Evolutionary conservation across 2,797 vertebrate genomes (phyloP).

Genomic region (Anas flavirostris): DNA sequence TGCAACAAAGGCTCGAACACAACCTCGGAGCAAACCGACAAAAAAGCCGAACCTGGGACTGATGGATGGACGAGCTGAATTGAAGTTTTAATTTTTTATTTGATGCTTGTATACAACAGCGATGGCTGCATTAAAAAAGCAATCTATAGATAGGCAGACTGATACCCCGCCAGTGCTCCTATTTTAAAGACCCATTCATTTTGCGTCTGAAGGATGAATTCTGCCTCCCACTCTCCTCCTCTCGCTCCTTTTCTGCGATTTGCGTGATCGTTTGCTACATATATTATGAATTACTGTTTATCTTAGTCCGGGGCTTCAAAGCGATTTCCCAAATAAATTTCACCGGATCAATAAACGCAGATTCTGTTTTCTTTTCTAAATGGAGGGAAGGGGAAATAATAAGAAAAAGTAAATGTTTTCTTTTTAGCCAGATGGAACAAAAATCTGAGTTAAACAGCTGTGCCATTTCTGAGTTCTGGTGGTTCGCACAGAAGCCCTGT

Average conservation of each 20-base stretch:
- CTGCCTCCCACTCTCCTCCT: constrained; percentile 7
- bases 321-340: constrained; percentile 54
- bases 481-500: constrained; percentile 4
- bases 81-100: neutral
- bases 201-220: constrained; percentile 4
- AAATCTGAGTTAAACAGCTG: constrained; percentile 8
- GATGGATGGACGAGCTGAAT: neutral
- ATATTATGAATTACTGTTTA: constrained; percentile 39
- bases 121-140: neutral
- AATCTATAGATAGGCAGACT: neutral
- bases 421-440: constrained; percentile 17
- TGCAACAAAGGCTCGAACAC: neutral
- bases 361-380: constrained; percentile 49
- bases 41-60: neutral
- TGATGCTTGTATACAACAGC: neutral
- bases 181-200: constrained; percentile 25
- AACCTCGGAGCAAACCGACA: neutral
- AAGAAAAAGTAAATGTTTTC: constrained; percentile 22
- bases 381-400: constrained; percentile 20
- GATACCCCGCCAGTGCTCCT: neutral
- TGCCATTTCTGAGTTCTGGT: constrained; percentile 1
- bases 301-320: constrained; percentile 20
- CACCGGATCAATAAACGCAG: constrained; percentile 27
- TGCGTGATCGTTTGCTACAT: constrained; percentile 44
- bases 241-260: constrained; percentile 25